Base-by-base conservation (phyloP, 2,797 vertebrate species). In the Sebastes variabilis region DNA sequence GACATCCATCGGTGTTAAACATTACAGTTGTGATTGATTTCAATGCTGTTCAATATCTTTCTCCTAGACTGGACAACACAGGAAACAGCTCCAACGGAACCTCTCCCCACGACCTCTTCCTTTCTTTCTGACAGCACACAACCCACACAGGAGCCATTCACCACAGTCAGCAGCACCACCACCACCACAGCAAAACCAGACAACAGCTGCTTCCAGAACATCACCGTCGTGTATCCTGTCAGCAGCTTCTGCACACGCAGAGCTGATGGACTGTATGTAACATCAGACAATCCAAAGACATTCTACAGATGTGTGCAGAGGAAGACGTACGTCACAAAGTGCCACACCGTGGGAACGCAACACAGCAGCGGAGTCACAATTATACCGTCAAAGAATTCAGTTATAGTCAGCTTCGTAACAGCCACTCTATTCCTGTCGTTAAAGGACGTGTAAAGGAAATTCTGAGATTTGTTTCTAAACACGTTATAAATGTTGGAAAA, bases 201-300 rank as follows among this genome's bases (percentile, higher is more conserved):
- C 71, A 25, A 9, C 62, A 64, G 58, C 75, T 88, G 88, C 76
- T 13, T 32, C 18, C 76, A 79, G 1, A 88, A 85, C 66, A 87
- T 91, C 61, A 88, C 77, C 0, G 71, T 86, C 2, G 61, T 70
- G 20, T 67, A 87, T 77, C 85, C 83, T 7, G 64, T 8, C 32
- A 83, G 66, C 64, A 65, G 52, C 52, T 93, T 94, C 82, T 94
- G 94, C 72, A 27, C 55, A 12, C 38, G 8, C 64, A 90, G 78
- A 82, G 73, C 8, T 2, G 86, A 94, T 16, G 90, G 92, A 38
- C 55, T 86, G 11, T 94, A 94, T 55, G 16, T 36, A 5, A 79
- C 46, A 62, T 46, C 72, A 10, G 25, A 77, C 16, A 34, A 75
- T 1, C 55, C 78, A 6, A 75, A 72, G 67, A 72, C 56, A 0